Evolutionary conservation across 2,888 invertebrate genomes (phyloP).

Genomic region (Baccha elongata): DNA sequence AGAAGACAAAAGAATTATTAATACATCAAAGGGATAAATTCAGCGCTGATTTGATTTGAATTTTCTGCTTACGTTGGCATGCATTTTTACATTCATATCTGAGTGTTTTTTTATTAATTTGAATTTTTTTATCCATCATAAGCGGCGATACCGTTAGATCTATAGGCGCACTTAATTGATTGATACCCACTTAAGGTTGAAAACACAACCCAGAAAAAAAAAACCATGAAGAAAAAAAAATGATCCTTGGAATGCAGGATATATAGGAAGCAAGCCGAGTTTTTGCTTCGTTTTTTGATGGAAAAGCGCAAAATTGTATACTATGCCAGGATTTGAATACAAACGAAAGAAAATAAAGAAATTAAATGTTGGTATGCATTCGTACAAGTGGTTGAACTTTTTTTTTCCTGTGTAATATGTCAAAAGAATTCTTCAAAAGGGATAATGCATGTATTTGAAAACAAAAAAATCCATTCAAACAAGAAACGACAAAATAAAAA

Average conservation of each 20-base stretch:
- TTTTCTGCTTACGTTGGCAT: slow-evolving; percentile 73
- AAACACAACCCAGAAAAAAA: slow-evolving; percentile 45
- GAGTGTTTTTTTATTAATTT: slow-evolving; percentile 72
- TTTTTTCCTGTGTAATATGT: slow-evolving; percentile 5
- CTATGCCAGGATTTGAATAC: slow-evolving; percentile 1
- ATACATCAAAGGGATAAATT: slow-evolving; percentile 73
- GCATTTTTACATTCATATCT: slow-evolving; percentile 73
- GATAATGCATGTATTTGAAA: slow-evolving; percentile 1
- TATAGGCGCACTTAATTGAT: slow-evolving; percentile 61
- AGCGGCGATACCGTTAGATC: slow-evolving; percentile 41
- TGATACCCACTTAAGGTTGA: slow-evolving; percentile 65
- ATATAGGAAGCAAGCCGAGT: slow-evolving; percentile 18
- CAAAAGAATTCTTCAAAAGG: slow-evolving; percentile 1
- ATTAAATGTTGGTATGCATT: slow-evolving; percentile 45
- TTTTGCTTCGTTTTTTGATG: slow-evolving; percentile 33
- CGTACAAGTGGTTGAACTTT: slow-evolving; percentile 68
- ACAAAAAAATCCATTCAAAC: too few species aligned
- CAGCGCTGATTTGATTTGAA: slow-evolving; percentile 73
- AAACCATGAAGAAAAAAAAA: background rate
- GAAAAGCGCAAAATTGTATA: slow-evolving; percentile 43
- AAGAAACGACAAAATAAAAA: slow-evolving; percentile 31
- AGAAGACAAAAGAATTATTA: slow-evolving; percentile 62
- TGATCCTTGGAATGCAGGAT: slow-evolving; percentile 50
- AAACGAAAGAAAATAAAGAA: too few species aligned
- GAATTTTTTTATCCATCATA: too few species aligned